Evolutionary conservation across 1,140 invertebrate genomes (phyloP).

Genomic region (Wiebesia pumilae): DNA sequence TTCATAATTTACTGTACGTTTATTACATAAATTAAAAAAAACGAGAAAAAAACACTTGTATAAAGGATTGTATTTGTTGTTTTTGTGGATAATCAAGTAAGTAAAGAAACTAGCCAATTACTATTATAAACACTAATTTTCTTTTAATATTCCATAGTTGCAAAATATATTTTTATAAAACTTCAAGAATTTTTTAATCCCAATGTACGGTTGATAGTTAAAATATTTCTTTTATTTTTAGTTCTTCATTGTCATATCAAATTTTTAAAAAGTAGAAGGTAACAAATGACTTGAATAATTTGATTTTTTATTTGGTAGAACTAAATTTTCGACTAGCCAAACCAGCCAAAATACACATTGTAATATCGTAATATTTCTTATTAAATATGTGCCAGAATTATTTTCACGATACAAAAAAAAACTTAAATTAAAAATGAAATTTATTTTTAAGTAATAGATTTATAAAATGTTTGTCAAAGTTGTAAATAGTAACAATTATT

Average conservation of each 20-base stretch:
- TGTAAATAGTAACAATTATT: constrained; percentile 73
- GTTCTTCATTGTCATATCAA: not conserved
- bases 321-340: constrained; percentile 20
- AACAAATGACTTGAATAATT: constrained; percentile 27
- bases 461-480: constrained; percentile 66
- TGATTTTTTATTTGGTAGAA: constrained; percentile 3
- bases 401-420: constrained; percentile 50
- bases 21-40: constrained; percentile 52
- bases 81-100: constrained; percentile 56
- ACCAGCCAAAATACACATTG: constrained; percentile 28
- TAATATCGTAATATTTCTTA: constrained; percentile 31
- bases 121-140: constrained; percentile 19
- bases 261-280: not conserved
- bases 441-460: constrained; percentile 73
- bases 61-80: constrained; percentile 67
- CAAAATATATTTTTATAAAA: constrained; percentile 10
- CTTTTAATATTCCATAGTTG: constrained; percentile 19
- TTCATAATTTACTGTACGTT: constrained; percentile 22
- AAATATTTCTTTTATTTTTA: not conserved
- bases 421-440: constrained; percentile 61
- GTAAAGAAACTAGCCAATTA: not conserved
- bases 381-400: constrained; percentile 27
- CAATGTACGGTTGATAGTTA: constrained; percentile 1
- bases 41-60: constrained; percentile 55
- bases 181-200: not conserved